phyloP scores from a whole-genome alignment of 35 echinoderm and acorn worm species.

The Hemicentrotus pulcherrimus region DNA sequence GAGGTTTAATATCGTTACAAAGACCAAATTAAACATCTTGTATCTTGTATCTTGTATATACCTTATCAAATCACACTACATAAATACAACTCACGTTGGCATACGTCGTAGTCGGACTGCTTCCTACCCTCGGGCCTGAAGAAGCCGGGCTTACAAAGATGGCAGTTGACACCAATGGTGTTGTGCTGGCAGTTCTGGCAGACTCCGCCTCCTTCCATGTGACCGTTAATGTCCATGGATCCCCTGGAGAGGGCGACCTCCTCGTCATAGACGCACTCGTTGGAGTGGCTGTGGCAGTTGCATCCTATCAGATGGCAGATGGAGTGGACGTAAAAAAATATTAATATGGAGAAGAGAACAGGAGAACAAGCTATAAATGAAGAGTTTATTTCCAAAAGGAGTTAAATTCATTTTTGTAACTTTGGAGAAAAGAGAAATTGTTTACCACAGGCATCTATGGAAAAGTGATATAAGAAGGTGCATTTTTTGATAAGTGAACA shows the following conservation, averaged over 20 bases:
- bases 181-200: slow-evolving; percentile 87
- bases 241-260: slow-evolving; percentile 59
- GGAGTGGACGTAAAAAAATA: background rate
- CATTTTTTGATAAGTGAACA: no score
- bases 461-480: no score
- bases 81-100: slow-evolving; percentile 75
- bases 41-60: no score
- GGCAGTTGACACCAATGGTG: slow-evolving; percentile 92
- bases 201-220: slow-evolving; percentile 89
- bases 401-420: no score
- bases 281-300: slow-evolving; percentile 88
- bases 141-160: slow-evolving; percentile 73
- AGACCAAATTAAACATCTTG: no score
- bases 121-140: slow-evolving; percentile 56
- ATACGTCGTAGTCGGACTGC: slow-evolving; percentile 70
- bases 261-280: slow-evolving; percentile 82
- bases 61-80: no score
- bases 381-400: no score
- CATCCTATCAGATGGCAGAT: slow-evolving; percentile 63
- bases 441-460: no score
- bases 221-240: slow-evolving; percentile 89
- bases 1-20: no score
- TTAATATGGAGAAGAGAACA: no score
- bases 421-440: no score
- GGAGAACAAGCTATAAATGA: no score